phyloP scores from a whole-genome alignment of 2,888 invertebrate species.

The Ophion ellenae region DNA sequence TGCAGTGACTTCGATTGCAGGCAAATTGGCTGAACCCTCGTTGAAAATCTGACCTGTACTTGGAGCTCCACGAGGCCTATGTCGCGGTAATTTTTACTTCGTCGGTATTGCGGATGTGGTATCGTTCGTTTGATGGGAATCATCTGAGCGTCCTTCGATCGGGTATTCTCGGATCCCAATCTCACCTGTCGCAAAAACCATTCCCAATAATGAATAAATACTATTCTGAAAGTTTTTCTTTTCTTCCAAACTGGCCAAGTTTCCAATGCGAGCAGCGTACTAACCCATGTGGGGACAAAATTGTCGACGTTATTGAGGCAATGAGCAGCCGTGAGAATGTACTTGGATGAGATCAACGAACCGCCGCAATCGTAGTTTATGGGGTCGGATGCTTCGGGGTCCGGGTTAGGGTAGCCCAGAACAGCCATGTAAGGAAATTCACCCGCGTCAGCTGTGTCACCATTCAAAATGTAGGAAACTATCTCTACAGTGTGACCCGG shows the following conservation, averaged over 20 bases:
- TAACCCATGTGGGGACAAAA: conserved; percentile 75
- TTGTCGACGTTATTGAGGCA: conserved; percentile 77
- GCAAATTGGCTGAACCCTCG: conserved; percentile 75
- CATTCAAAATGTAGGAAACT: conserved; percentile 73
- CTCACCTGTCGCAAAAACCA: conserved; percentile 72
- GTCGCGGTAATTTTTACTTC: conserved; percentile 75
- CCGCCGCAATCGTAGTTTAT: conserved; percentile 78
- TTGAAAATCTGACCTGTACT: conserved; percentile 68
- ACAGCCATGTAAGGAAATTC: conserved; percentile 80
- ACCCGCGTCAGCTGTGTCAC: conserved; percentile 66
- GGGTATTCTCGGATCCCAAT: conserved; percentile 74
- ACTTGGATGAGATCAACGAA: conserved; percentile 76
- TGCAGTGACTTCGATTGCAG: conserved; percentile 73
- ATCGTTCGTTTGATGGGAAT: conserved; percentile 70
- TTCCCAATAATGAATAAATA: neutral
- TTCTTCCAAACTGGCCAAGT: neutral
- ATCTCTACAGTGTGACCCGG: conserved; percentile 4
- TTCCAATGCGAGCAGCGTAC: neutral
- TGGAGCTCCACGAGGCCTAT: conserved; percentile 76
- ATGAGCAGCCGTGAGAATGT: conserved; percentile 80
- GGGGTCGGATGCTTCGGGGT: conserved; percentile 44
- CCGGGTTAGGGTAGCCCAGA: conserved; percentile 73
- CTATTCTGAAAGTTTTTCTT: neutral
- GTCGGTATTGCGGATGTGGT: conserved; percentile 75
- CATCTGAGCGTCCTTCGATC: conserved; percentile 69